A percentile compares a stretch with the other conserved stretches of the same genome.
Conservation (phyloP, 1,140 invertebrate species). For the Drosophila ohnishii region DNA sequence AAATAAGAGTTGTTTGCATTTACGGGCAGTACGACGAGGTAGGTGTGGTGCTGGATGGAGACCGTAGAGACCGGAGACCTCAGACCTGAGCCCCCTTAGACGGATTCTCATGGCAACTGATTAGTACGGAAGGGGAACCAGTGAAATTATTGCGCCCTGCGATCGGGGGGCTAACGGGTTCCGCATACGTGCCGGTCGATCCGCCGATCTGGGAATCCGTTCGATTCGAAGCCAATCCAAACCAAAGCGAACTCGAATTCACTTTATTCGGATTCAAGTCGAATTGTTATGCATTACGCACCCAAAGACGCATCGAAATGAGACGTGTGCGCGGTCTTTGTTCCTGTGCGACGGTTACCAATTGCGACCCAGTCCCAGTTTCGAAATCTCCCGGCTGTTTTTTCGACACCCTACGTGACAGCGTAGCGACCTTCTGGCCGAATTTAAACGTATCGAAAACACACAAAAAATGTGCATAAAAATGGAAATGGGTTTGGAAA, state of each 20-base stretch:
- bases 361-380: constrained; percentile 75
- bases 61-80: not conserved
- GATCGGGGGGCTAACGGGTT: constrained; percentile 45
- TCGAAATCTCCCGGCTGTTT: constrained; percentile 52
- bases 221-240: constrained; percentile 20
- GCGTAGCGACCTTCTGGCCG: constrained; percentile 45
- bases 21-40: constrained; percentile 10
- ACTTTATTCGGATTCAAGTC: constrained; percentile 9
- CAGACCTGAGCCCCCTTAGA: constrained; percentile 7
- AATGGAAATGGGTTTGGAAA: constrained; percentile 35
- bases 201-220: constrained; percentile 23
- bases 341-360: constrained; percentile 70
- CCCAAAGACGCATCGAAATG: constrained; percentile 39
- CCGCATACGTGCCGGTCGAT: constrained; percentile 47
- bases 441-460: constrained; percentile 5
- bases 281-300: constrained; percentile 74
- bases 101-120: constrained; percentile 60
- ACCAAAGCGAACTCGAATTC: constrained; percentile 39
- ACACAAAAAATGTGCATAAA: constrained; percentile 14
- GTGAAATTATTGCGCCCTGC: constrained; percentile 44
- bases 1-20: constrained; percentile 74
- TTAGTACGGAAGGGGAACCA: constrained; percentile 18
- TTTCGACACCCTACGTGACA: constrained; percentile 71
- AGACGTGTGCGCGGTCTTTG: constrained; percentile 59
- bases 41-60: constrained; percentile 17